Evolutionary conservation across 1,140 invertebrate species (phyloP), one percentile per base, ranked within the genome.

Genomic region (Pantala flavescens): DNA sequence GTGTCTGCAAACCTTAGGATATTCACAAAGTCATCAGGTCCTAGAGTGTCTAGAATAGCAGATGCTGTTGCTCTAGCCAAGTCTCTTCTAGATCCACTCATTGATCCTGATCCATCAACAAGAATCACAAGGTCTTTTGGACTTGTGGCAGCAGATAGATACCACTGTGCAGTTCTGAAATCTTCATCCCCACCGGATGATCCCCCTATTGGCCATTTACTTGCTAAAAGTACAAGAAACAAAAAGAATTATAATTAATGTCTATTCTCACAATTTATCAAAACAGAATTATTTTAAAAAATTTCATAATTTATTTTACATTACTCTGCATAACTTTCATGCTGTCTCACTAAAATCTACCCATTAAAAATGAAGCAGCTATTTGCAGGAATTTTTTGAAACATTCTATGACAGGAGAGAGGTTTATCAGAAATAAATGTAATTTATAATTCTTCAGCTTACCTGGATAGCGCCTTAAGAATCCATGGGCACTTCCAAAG

Each of bases 61-160:
- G 89, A 87, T 7, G 93, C 90, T 0, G 96, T 95, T 11, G 91
- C 90, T 80, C 91, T 90, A 0, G 95, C 94, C 73, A 99, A 88
- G 77, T 92, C 89, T 76, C 91, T 89, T 74, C 92, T 87, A 71
- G 92, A 88, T 0, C 95, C 95, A 23, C 91, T 92, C 86, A 97
- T 94, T 72, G 95, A 93, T 24, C 94, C 94, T 14, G 92, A 91
- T 23, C 87, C 88, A 80, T 99, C 98, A 12, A 99, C 81, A 23
- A 99, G 84, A 76, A 99, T 97, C 72, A 97, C 87, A 73, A 99
- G 86, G 82, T 99, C 97, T 83, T 99, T 99, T 0, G 97, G 94
- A 75, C 94, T 97, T 0, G 96, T 97, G 0, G 97, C 96, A 0
- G 95, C 96, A 77, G 95, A 90, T 9, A 99, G 92, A 82, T 98